phyloP scores from a whole-genome alignment of 2,888 invertebrate species.

The Volucella inanis region DNA sequence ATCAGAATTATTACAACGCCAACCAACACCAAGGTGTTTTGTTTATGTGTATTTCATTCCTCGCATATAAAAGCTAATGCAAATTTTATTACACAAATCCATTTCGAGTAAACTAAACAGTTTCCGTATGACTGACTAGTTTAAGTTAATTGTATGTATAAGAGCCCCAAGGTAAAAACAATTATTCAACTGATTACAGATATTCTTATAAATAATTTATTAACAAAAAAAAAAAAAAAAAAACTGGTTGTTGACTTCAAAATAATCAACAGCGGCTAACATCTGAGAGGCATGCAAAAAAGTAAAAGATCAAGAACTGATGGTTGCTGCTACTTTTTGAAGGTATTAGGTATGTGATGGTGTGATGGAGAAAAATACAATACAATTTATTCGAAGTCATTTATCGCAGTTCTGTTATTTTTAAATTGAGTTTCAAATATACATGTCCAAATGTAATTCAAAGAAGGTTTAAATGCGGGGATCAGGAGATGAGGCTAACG shows the following conservation, averaged over 20 bases:
- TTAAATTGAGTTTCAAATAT: slow-evolving; percentile 23
- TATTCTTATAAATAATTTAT: slow-evolving; percentile 51
- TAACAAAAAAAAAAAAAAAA: slow-evolving; percentile 12
- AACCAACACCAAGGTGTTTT: not conserved
- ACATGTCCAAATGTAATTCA: not conserved
- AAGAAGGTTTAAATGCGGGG: too few species aligned
- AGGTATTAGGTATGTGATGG: too few species aligned
- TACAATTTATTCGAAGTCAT: slow-evolving; percentile 58
- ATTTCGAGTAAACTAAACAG: slow-evolving; percentile 3
- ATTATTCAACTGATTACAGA: slow-evolving; percentile 30
- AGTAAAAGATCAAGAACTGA: slow-evolving; percentile 30
- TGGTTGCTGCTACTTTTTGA: slow-evolving; percentile 17
- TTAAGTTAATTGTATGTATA: slow-evolving; percentile 9
- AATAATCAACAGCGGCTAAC: slow-evolving; percentile 26
- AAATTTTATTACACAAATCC: not conserved
- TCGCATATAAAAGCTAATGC: not conserved
- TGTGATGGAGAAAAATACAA: slow-evolving; percentile 57
- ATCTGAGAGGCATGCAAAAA: not conserved
- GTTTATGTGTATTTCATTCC: not conserved
- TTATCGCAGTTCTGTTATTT: slow-evolving; percentile 37
- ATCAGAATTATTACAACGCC: not conserved
- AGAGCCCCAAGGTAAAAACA: not conserved
- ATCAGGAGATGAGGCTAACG: too few species aligned
- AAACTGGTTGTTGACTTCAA: slow-evolving; percentile 21
- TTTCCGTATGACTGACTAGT: slow-evolving; percentile 7